phyloP scores from a whole-genome alignment of 2,797 vertebrate species.

The Pteropus rufus region DNA sequence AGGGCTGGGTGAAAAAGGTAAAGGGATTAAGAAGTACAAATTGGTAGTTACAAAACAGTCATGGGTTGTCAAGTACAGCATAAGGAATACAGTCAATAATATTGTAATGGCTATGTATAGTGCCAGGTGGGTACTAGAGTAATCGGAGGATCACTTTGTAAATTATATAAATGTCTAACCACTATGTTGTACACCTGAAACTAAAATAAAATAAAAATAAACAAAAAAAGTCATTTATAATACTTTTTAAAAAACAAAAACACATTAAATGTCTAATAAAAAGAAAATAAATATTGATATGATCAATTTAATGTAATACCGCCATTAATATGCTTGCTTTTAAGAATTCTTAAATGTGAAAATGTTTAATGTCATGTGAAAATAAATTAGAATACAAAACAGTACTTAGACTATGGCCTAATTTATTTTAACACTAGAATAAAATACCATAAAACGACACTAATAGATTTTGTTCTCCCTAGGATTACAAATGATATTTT shows the following conservation, averaged over 20 bases:
- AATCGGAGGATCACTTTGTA: no score
- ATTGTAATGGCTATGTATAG: no score
- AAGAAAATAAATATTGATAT: background rate
- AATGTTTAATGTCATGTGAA: background rate
- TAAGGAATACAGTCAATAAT: no score
- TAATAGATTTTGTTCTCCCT: background rate
- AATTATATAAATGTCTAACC: no score
- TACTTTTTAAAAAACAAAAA: background rate
- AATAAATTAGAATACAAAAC: background rate
- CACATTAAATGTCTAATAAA: background rate
- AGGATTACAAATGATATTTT: background rate
- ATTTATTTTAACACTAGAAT: background rate
- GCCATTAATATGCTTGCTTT: background rate
- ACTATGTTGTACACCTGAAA: no score
- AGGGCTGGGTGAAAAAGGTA: no score
- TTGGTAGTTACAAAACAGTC: no score
- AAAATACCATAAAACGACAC: background rate
- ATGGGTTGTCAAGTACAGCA: no score
- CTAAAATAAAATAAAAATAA: no score
- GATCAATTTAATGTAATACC: background rate
- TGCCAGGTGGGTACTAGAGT: no score
- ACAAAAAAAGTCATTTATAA: background rate
- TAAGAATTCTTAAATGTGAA: background rate
- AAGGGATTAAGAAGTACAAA: no score
- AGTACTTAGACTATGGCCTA: background rate